Conservation (phyloP, 2,797 vertebrate species). For the Anas acuta region DNA sequence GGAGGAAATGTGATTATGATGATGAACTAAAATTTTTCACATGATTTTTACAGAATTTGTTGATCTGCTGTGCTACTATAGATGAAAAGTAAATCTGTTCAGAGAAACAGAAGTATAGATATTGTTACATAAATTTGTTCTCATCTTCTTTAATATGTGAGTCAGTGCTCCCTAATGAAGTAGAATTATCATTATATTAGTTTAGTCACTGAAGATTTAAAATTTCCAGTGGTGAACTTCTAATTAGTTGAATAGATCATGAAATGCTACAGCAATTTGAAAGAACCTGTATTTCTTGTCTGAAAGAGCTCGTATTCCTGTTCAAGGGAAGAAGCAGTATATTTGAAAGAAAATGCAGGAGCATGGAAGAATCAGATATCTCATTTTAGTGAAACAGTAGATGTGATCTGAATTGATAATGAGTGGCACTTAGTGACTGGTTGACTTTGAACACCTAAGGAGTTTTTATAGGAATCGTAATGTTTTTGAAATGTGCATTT, state of each 20-base stretch:
- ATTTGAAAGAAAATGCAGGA: not conserved
- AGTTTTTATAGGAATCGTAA: not conserved
- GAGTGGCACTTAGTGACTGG: not conserved
- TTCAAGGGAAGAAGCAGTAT: not conserved
- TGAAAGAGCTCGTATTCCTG: not conserved
- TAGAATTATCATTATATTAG: not conserved
- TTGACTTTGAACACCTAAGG: not conserved
- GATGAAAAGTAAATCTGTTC: not conserved
- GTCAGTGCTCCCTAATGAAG: not conserved
- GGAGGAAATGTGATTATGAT: not conserved
- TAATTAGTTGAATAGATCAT: conserved; percentile 14
- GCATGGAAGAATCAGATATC: not conserved
- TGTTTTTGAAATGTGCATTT: not conserved
- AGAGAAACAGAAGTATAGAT: not conserved
- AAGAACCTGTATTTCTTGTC: not conserved
- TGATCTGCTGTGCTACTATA: not conserved
- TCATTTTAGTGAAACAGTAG: not conserved
- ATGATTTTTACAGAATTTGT: not conserved
- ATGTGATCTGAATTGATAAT: not conserved
- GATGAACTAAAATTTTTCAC: not conserved
- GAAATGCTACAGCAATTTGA: not conserved
- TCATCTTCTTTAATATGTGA: not conserved
- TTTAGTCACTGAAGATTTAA: not conserved
- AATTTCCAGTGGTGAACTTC: not conserved
- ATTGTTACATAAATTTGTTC: not conserved